Base-by-base conservation (phyloP, 2,797 vertebrate genomes). In the Squalus acanthias region DNA sequence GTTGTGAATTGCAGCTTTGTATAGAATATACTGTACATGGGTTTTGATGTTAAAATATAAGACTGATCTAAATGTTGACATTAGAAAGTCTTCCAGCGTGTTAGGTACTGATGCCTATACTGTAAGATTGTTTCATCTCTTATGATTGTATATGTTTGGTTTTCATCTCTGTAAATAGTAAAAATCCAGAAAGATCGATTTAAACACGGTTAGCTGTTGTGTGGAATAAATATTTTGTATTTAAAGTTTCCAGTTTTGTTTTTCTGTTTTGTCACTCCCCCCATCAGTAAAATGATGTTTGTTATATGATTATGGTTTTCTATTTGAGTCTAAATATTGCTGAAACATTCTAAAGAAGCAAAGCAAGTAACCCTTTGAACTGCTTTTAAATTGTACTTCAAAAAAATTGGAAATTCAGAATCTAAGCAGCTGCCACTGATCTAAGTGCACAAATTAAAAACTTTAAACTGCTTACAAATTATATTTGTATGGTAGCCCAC, bases 241-340 rank as follows among this genome's bases (percentile, higher is more conserved):
- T 91, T 57, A 63, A 57, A 88, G 12, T 33, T n/a, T 92, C 89
- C 29, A n/a, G 12, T 63, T 91, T 91, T 92, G 29, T 65, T 92
- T 60, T 65, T 92, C 57, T 65, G 89, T 63, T 92, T 60, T 65
- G 89, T 85, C 39, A 24, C 20, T 50, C 22, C 7, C 15, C 20
- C 46, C 1, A 24, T 50, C 39, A 85, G 20, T 50, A 85, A 85
- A n/a, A 76, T 74, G 26, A 74, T n/a, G 97, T 97, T 97, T 96
- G 97, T 98, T 98, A 63, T 65, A 60, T 94, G 53, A n/a, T 88
- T 60, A 63, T 39, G n/a, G n/a, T 26, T 67, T 96, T 87, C 97
- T 85, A 50, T 85, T 22, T 50, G 46, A 85, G 5, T 22, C 8
- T 1, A 50, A 85, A 85, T 50, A 50, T 20, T 85, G 20, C 46